Evolutionary conservation across 30 jellyfish, hydroid and myxozoan species (phyloP).

Genomic region (Calvadosia cruxmelitensis): DNA sequence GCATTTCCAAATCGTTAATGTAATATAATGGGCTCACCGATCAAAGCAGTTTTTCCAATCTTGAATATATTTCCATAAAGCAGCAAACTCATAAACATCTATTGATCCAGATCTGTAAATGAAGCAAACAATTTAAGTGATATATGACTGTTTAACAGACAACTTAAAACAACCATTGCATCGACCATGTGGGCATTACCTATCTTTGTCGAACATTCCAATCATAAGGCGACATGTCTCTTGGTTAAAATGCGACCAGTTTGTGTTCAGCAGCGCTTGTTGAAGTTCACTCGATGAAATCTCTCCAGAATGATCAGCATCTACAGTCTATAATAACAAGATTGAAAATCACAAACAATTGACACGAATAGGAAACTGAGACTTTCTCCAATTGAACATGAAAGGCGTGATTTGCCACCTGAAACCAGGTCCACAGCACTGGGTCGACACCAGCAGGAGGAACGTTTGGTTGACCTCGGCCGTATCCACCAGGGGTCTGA

Average conservation of each 20-base stretch:
- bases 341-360: background rate
- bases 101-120: conserved; percentile 78
- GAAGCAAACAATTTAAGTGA: too few relatives aligned
- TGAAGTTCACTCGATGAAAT: conserved; percentile 87
- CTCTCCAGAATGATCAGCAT: conserved; percentile 71
- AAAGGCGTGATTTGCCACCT: conserved; percentile 38
- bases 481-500: background rate
- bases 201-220: conserved; percentile 97
- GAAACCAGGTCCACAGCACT: conserved; percentile 98
- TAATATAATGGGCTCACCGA: too few relatives aligned
- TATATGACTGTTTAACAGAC: background rate
- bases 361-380: too few relatives aligned
- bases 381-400: too few relatives aligned
- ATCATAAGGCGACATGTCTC: conserved; percentile 98
- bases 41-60: conserved; percentile 96
- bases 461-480: conserved; percentile 21
- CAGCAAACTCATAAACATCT: conserved; percentile 94
- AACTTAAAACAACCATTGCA: background rate
- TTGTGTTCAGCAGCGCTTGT: conserved; percentile 81
- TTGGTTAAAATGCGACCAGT: conserved; percentile 93
- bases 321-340: conserved; percentile 61
- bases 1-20: too few relatives aligned
- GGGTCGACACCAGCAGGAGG: conserved; percentile 95
- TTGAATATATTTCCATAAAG: conserved; percentile 96
- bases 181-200: conserved; percentile 63